These are phyloP conservation scores for Limnephilus auricula DNA, from an alignment of 2,888 invertebrate species.

Conservation along the genomic window DNA sequence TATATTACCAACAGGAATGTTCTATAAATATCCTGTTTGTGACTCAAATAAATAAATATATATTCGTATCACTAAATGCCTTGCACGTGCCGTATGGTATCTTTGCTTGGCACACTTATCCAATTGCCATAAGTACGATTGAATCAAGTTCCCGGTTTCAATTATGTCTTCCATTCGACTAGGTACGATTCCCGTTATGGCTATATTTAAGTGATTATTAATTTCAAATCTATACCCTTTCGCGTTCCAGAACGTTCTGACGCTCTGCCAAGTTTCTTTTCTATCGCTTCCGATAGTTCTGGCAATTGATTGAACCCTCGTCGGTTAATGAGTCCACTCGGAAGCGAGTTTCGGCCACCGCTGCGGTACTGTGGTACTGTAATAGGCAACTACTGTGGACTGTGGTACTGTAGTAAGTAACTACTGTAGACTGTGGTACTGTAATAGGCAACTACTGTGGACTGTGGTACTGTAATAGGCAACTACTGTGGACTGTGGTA, in stretches of 20 bases:
- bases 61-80: not conserved
- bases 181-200: not conserved
- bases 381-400: too few relatives aligned
- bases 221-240: constrained; percentile 2
- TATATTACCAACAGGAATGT: too few relatives aligned
- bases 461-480: too few relatives aligned
- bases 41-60: not conserved
- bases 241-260: not conserved
- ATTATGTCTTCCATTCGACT: not conserved
- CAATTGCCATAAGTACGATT: constrained; percentile 11
- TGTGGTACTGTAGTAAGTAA: too few relatives aligned
- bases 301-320: constrained; percentile 9
- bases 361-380: not conserved
- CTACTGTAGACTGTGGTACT: not conserved
- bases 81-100: not conserved
- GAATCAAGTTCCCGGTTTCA: not conserved
- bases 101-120: not conserved
- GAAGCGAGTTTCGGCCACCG: constrained; percentile 18
- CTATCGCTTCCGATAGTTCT: not conserved
- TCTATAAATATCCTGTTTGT: too few relatives aligned
- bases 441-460: too few relatives aligned
- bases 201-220: constrained; percentile 12
- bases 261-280: constrained; percentile 34
- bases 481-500: too few relatives aligned
- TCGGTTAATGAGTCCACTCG: constrained; percentile 21